Evolutionary conservation across 2,888 invertebrate genomes (phyloP).

Genomic region (Epistrophe grossulariae): DNA sequence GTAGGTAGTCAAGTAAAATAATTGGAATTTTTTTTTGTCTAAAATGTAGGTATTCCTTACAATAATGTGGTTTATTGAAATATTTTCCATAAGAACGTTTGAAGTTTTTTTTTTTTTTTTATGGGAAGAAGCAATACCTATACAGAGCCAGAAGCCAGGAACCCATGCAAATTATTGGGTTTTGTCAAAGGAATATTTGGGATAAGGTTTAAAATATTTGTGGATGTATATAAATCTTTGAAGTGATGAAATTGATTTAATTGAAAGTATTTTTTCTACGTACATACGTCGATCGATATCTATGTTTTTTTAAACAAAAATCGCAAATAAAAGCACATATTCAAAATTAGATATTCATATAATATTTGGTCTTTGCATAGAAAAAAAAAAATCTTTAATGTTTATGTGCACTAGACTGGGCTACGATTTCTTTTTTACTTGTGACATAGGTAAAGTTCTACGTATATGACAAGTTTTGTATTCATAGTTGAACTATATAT

Average conservation of each 20-base stretch:
- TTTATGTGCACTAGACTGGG: too few relatives aligned
- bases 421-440: too few relatives aligned
- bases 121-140: background rate
- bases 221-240: background rate
- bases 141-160: background rate
- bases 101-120: background rate
- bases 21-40: background rate
- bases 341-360: too few relatives aligned
- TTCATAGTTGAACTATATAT: too few relatives aligned
- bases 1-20: background rate
- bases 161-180: background rate
- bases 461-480: too few relatives aligned
- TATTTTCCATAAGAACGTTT: background rate
- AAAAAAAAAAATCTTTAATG: too few relatives aligned
- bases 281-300: background rate
- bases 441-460: too few relatives aligned
- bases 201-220: background rate
- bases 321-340: too few relatives aligned
- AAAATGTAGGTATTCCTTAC: background rate
- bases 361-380: too few relatives aligned
- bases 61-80: background rate
- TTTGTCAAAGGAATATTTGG: slow-evolving; percentile 1
- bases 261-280: background rate
- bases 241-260: background rate
- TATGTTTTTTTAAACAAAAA: too few relatives aligned